Evolutionary conservation across 2,113 vertebrate genomes (phyloP).

Genomic region (Alligator sinensis): DNA sequence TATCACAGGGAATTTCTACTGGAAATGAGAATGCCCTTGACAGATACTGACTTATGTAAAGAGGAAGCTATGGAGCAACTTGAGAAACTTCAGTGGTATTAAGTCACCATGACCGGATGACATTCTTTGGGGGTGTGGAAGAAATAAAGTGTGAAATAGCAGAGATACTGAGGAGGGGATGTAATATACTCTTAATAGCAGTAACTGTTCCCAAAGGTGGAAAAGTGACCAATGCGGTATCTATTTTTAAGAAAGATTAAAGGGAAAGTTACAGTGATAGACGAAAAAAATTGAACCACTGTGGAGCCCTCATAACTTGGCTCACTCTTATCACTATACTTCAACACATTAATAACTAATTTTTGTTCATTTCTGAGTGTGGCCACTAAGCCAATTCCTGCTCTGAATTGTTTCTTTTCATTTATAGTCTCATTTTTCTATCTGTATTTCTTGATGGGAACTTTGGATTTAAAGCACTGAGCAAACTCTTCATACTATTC

Average conservation of each 20-base stretch:
- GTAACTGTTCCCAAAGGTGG: background rate
- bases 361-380: background rate
- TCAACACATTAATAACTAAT: background rate
- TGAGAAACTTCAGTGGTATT: background rate
- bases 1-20: background rate
- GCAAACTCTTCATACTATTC: background rate
- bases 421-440: background rate
- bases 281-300: background rate
- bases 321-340: background rate
- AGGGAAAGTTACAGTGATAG: background rate
- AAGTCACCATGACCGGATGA: background rate
- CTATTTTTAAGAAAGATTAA: background rate
- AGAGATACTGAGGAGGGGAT: background rate
- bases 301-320: background rate
- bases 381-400: fast-evolving
- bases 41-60: background rate
- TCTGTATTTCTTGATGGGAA: background rate
- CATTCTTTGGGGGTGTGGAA: background rate
- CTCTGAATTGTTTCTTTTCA: fast-evolving
- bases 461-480: background rate
- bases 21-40: background rate
- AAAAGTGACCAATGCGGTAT: background rate
- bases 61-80: background rate
- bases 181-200: background rate
- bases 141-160: constrained; percentile 22